Conservation (phyloP, 2,797 vertebrate genomes). For the Pempheris klunzingeri region DNA sequence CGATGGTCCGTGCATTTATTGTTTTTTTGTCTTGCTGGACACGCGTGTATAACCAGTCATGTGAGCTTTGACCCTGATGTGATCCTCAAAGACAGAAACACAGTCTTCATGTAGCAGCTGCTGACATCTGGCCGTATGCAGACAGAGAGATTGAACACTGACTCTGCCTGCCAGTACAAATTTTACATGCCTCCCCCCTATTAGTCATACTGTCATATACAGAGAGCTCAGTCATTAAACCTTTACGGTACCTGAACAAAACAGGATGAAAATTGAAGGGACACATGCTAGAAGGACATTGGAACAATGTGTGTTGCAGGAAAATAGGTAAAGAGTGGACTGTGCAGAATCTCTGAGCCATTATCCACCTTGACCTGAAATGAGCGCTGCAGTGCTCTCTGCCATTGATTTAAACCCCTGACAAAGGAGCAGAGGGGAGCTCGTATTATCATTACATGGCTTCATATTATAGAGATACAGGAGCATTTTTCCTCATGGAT, state of each 20-base stretch:
- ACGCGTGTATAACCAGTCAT: neutral
- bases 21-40: neutral
- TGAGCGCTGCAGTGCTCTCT: slow-evolving; percentile 40
- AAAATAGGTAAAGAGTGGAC: neutral
- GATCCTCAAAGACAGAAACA: slow-evolving; percentile 25
- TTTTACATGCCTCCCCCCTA: neutral
- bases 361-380: slow-evolving; percentile 38
- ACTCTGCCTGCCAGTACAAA: neutral
- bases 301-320: neutral
- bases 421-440: slow-evolving; percentile 38
- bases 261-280: neutral
- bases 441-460: slow-evolving; percentile 33
- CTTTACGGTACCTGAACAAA: neutral
- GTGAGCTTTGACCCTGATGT: slow-evolving; percentile 15
- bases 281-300: neutral
- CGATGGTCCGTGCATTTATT: neutral
- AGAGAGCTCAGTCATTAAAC: neutral
- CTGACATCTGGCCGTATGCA: slow-evolving; percentile 24
- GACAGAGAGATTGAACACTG: neutral
- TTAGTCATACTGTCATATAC: neutral
- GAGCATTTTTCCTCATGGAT: slow-evolving; percentile 47
- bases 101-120: slow-evolving; percentile 36
- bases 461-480: slow-evolving; percentile 30
- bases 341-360: slow-evolving; percentile 13
- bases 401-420: slow-evolving; percentile 56